A percentile compares a stretch with the other conserved stretches of the same genome.
These are phyloP conservation scores for Notospermus geniculatus DNA, from an alignment of 1,140 invertebrate genomes.

Conservation along the genomic window DNA sequence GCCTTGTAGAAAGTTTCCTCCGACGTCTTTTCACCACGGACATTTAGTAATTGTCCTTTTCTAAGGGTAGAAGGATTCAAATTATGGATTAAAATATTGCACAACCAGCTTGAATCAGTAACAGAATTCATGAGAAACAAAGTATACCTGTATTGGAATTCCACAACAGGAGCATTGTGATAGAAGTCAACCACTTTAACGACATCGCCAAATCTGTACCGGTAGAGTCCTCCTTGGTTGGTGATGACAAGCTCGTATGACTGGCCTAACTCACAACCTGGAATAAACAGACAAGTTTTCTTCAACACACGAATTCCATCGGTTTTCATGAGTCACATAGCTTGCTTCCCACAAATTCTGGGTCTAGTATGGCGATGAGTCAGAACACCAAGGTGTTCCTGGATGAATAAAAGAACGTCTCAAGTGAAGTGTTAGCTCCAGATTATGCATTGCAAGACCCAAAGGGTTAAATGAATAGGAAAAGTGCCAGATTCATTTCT, in stretches of 20 bases:
- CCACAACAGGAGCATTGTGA: conserved; percentile 49
- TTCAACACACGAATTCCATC: not conserved
- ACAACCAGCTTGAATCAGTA: too few relatives aligned
- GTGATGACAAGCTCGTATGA: conserved; percentile 53
- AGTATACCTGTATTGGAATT: conserved; percentile 49
- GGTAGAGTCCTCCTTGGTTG: conserved; percentile 43
- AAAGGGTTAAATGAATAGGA: too few relatives aligned
- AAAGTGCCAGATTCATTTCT: too few relatives aligned
- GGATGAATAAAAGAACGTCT: too few relatives aligned
- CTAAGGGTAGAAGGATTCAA: conserved; percentile 32
- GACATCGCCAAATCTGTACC: conserved; percentile 54
- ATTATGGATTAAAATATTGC: not conserved
- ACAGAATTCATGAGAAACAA: too few relatives aligned
- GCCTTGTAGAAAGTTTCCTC: conserved; percentile 47
- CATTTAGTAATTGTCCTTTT: conserved; percentile 55
- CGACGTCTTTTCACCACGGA: conserved; percentile 51
- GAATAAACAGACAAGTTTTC: conserved; percentile 22
- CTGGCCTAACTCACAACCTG: conserved; percentile 39
- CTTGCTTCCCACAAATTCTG: too few relatives aligned
- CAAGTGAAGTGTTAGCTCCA: too few relatives aligned
- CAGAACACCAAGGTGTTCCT: not conserved
- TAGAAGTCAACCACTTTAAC: conserved; percentile 47
- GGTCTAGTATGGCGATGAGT: not conserved
- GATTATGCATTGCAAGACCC: too few relatives aligned
- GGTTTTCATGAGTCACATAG: too few relatives aligned